A percentile compares a stretch with the other conserved stretches of the same genome.
Conservation (phyloP, 2,888 invertebrate species). For the Amblyteles armatorius region DNA sequence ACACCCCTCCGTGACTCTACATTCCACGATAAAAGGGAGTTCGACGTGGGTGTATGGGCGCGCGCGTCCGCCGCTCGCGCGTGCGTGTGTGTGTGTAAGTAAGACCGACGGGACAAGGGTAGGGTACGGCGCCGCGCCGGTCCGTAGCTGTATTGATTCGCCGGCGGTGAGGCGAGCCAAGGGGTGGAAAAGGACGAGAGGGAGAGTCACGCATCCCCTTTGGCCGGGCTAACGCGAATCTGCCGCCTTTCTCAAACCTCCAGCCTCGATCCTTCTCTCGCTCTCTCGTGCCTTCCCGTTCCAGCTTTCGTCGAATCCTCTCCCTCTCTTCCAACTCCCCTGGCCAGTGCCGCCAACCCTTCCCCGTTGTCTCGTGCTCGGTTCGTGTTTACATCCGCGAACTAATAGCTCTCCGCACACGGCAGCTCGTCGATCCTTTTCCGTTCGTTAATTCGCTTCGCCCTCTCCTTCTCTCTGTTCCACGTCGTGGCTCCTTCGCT, state of each 20-base stretch:
- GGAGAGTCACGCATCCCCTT: conserved; percentile 72
- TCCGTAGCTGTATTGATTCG: conserved; percentile 84
- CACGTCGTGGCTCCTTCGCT: conserved; percentile 28
- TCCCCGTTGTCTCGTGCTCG: conserved; percentile 56
- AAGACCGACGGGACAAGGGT: conserved; percentile 68
- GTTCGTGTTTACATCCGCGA: conserved; percentile 77
- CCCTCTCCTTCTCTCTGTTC: conserved; percentile 45
- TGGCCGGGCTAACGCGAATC: conserved; percentile 77
- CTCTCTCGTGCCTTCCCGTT: conserved; percentile 46
- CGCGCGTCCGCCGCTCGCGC: conserved; percentile 56
- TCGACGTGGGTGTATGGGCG: conserved; percentile 60
- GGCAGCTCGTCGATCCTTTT: conserved; percentile 65
- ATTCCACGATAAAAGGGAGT: conserved; percentile 55
- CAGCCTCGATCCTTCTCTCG: conserved; percentile 53
- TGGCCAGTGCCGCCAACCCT: conserved; percentile 40
- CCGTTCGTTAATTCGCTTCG: conserved; percentile 74
- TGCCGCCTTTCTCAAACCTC: conserved; percentile 58
- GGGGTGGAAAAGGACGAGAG: conserved; percentile 62
- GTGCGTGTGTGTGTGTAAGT: conserved; percentile 61
- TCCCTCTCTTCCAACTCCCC: conserved; percentile 47
- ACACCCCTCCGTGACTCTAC: conserved; percentile 12
- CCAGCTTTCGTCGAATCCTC: conserved; percentile 35
- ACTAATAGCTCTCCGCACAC: conserved; percentile 74
- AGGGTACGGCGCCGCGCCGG: conserved; percentile 79
- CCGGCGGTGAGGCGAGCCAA: conserved; percentile 76